phyloP scores from a whole-genome alignment of 2,113 vertebrate genomes.

The Morone chrysops region DNA sequence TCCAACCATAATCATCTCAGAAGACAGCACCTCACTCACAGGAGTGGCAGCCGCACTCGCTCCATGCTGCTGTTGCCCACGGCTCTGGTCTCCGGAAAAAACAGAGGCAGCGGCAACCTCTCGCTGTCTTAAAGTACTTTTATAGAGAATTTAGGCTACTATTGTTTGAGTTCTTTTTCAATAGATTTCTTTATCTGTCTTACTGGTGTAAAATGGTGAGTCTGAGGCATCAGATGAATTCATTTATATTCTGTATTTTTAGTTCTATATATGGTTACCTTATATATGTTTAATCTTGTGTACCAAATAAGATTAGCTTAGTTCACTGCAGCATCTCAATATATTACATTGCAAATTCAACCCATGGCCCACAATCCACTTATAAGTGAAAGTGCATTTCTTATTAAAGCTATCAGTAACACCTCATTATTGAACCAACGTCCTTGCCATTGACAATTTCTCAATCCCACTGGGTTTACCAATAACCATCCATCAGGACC shows the following conservation, averaged over 20 bases:
- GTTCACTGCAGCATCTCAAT: not conserved
- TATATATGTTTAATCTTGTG: not conserved
- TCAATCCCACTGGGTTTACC: slow-evolving; percentile 25
- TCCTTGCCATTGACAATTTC: slow-evolving; percentile 19
- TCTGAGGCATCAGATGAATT: not conserved
- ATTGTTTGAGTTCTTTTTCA: not conserved
- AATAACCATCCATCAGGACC: slow-evolving; percentile 27
- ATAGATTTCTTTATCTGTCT: not conserved
- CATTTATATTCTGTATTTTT: not conserved
- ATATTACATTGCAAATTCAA: not conserved
- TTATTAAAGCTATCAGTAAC: slow-evolving; percentile 10
- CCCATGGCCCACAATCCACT: not conserved
- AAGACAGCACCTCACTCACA: not conserved
- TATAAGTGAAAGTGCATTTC: not conserved
- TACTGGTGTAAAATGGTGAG: not conserved
- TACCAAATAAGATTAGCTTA: not conserved
- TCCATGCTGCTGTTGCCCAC: not conserved
- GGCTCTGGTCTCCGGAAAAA: not conserved
- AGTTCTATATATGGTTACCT: not conserved
- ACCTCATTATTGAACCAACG: slow-evolving; percentile 30
- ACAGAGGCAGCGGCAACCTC: not conserved
- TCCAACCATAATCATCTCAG: not conserved
- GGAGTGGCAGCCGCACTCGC: not conserved
- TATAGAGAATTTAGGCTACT: not conserved
- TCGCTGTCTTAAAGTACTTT: not conserved